Evolutionary conservation across 2,113 vertebrate species (phyloP).

Genomic region (Bujurquina vittata): DNA sequence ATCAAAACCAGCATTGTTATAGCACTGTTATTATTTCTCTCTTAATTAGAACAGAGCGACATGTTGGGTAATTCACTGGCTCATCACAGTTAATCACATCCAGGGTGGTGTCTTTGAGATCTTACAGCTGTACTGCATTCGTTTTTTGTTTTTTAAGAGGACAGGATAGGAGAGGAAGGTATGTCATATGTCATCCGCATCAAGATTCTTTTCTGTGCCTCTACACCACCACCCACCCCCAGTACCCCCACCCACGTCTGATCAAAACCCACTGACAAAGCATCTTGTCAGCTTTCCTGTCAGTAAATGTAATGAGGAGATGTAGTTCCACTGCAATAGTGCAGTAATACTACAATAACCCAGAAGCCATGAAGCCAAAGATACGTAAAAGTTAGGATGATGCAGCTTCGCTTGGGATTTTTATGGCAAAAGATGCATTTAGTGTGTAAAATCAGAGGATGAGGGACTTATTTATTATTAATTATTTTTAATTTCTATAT

Average conservation of each 20-base stretch:
- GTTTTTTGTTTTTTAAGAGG: neutral
- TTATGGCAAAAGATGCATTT: neutral
- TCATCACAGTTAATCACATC: slow-evolving; percentile 14
- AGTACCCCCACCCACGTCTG: neutral
- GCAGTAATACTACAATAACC: neutral
- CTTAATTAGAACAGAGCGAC: slow-evolving; percentile 14
- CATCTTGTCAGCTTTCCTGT: neutral
- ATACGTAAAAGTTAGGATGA: neutral
- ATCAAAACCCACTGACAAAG: neutral
- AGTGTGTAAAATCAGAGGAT: neutral
- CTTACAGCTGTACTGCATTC: neutral
- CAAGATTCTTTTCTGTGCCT: no score
- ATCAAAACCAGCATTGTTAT: slow-evolving; percentile 36
- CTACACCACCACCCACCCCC: no score
- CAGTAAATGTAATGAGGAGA: neutral
- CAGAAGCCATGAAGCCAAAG: neutral
- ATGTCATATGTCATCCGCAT: no score
- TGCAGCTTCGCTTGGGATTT: neutral
- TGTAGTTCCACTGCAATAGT: neutral
- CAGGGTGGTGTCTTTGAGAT: neutral
- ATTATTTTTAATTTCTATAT: neutral
- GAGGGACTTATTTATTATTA: neutral
- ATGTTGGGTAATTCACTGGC: neutral
- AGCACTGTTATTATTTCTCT: slow-evolving; percentile 1
- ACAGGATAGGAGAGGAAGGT: neutral